Conservation (phyloP, 2,888 invertebrate species). For the Micoletzkya japonica region DNA sequence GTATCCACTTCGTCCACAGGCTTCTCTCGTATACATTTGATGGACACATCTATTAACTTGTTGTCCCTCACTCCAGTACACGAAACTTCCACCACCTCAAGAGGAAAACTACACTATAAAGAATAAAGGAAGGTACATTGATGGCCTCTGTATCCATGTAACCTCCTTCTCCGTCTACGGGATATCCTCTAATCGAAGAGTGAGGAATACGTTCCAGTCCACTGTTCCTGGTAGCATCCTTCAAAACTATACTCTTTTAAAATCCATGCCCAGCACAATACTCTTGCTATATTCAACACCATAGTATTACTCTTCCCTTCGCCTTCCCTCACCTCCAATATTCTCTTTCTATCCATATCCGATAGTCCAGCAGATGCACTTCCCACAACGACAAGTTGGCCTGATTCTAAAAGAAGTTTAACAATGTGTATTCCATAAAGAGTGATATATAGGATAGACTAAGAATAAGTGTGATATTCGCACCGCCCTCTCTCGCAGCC, state of each 20-base stretch:
- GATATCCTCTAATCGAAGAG: constrained; percentile 3
- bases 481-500: constrained; percentile 45
- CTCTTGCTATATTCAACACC: background rate
- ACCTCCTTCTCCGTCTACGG: constrained; percentile 22
- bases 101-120: background rate
- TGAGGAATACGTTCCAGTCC: background rate
- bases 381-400: constrained; percentile 18
- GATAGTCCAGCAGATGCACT: constrained; percentile 28
- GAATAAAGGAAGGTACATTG: background rate
- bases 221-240: constrained; percentile 21
- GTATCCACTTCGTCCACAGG: constrained; percentile 44
- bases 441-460: constrained; percentile 6
- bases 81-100: constrained; percentile 54
- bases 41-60: constrained; percentile 53
- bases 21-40: constrained; percentile 54
- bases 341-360: constrained; percentile 30
- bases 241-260: background rate
- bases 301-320: no score
- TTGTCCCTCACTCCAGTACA: constrained; percentile 56
- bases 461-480: no score
- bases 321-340: constrained; percentile 31
- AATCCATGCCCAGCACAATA: no score
- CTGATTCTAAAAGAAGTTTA: background rate
- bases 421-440: background rate
- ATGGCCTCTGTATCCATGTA: background rate